Evolutionary conservation across 2,113 vertebrate species (phyloP), one percentile per base, ranked within the genome.

Genomic region (Eolophus roseicapilla): DNA sequence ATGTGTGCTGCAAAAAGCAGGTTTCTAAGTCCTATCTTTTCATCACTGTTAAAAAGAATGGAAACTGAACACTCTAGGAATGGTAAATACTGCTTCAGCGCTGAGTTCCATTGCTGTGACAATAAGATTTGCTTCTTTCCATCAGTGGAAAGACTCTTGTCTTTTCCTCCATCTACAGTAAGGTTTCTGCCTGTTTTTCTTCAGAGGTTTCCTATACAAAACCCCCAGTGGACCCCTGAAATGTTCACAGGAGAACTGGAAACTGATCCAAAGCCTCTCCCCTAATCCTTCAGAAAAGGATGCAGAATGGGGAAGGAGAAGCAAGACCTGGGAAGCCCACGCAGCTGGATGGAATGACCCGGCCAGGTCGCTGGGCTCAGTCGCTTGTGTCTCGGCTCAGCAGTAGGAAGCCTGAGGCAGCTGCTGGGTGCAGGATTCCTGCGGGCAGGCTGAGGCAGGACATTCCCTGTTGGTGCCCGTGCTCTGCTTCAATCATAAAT

Each of bases 301-400:
- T 18, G 55, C 39, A 49, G 82, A 95, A 75, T 13, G 46, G 67
- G 84, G 82, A 91, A 69, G 67, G 43, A 82, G 90, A 85, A 94
- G n/a, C 21, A 80, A 86, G 75, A 88, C 20, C 11, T 6, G 43
- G 55, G 83, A n/a, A 92, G 50, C 21, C 41, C 60, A 6, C 2
- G 3, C 47, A 78, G 35, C 55, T 41, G 87, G 81, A 49, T 15
- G 3, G 55, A 68, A 83, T 17, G 43, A 62, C 83, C 80, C 69
- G 84, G 67, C 67, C 84, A 82, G 3, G 11, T 67, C 68, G 10
- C n/a, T 59, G 18, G 67, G 55, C 69, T 79, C 11, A 18, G 69
- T 37, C 44, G 33, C 69, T 92, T 17, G 3, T 27, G 27, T 75
- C 64, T 62, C 6, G 5, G 53, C 25, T 29, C 19, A 35, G 55